A percentile compares a stretch with the other conserved stretches of the same genome.
phyloP scores from a whole-genome alignment of 2,113 vertebrate species.

The Calyptomena viridis region DNA sequence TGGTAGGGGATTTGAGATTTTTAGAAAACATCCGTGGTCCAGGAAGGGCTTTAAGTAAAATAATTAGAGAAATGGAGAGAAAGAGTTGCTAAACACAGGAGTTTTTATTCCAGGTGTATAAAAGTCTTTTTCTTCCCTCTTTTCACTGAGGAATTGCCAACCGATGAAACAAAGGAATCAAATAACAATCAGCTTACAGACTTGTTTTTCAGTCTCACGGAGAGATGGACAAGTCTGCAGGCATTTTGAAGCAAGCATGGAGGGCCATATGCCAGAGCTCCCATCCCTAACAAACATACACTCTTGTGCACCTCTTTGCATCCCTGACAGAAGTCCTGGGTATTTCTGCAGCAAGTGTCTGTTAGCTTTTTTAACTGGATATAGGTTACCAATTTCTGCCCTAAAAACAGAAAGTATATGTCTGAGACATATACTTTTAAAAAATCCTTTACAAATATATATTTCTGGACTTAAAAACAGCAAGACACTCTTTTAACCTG shows the following conservation, averaged over 20 bases:
- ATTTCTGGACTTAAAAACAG: not conserved
- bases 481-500: not conserved
- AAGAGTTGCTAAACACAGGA: not conserved
- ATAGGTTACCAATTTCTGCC: not conserved
- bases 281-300: not conserved
- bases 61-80: not conserved
- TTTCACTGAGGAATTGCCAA: not conserved
- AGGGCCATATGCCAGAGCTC: not conserved
- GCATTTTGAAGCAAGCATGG: not conserved
- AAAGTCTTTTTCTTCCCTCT: not conserved
- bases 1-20: not conserved
- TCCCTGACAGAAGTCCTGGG: not conserved
- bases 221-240: not conserved
- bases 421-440: not conserved
- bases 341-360: not conserved
- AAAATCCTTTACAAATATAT: not conserved
- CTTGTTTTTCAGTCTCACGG: not conserved
- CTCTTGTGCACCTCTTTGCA: not conserved
- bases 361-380: not conserved
- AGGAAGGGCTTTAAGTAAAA: not conserved
- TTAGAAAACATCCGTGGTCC: not conserved
- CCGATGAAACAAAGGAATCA: not conserved
- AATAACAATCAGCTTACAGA: not conserved
- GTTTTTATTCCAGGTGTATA: not conserved
- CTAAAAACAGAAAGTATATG: not conserved